Conservation (phyloP, 2,797 vertebrate genomes). For the Podarcis lilfordi region DNA sequence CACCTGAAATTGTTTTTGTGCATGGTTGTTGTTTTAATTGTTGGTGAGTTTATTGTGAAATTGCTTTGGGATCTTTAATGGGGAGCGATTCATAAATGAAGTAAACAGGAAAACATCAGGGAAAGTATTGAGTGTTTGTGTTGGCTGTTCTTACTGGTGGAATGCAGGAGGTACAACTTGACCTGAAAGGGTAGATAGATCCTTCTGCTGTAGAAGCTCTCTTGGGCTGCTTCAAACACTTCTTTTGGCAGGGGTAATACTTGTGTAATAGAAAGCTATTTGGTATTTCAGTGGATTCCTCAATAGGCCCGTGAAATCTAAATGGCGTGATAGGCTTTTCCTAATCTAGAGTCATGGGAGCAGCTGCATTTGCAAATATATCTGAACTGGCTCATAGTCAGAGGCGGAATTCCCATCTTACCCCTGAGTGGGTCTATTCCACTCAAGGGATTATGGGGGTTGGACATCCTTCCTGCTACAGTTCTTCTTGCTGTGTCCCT, state of each 20-base stretch:
- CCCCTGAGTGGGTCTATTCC: neutral
- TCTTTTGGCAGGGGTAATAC: neutral
- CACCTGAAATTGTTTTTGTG: too few relatives aligned
- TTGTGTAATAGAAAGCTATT: neutral
- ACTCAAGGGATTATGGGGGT: neutral
- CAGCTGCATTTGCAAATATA: neutral
- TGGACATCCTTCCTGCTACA: neutral
- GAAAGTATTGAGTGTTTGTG: neutral
- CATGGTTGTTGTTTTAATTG: too few relatives aligned
- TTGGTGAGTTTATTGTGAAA: too few relatives aligned
- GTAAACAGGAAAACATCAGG: neutral
- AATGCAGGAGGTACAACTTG: neutral
- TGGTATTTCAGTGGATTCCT: neutral
- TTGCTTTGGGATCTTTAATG: too few relatives aligned
- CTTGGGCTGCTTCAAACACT: neutral
- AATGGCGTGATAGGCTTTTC: neutral
- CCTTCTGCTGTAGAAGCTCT: neutral
- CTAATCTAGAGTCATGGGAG: neutral
- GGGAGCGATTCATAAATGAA: too few relatives aligned
- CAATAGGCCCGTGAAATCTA: neutral
- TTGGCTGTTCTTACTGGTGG: neutral
- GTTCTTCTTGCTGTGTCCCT: neutral
- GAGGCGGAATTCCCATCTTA: neutral
- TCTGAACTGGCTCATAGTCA: neutral
- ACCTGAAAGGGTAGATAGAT: neutral